A percentile compares a stretch with the other conserved stretches of the same genome.
These are phyloP conservation scores for Calidris pygmaea DNA, from an alignment of 2,113 vertebrate species.

Conservation along the genomic window DNA sequence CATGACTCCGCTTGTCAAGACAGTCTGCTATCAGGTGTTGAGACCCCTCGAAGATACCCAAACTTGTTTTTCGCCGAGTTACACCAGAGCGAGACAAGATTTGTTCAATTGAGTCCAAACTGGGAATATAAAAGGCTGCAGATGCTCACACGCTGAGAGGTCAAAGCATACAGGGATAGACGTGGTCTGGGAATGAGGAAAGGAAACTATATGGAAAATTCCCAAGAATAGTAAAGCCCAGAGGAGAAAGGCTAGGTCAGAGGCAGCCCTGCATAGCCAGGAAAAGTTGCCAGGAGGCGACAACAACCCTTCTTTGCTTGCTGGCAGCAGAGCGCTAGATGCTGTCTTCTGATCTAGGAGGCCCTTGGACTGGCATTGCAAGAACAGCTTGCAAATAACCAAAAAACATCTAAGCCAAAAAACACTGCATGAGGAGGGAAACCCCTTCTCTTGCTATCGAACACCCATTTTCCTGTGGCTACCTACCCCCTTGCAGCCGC, in stretches of 20 bases:
- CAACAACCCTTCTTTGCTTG: conserved; percentile 12
- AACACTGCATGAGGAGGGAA: neutral
- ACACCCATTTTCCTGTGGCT: neutral
- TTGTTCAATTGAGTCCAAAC: neutral
- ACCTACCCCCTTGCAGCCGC: neutral
- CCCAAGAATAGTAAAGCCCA: conserved; percentile 45
- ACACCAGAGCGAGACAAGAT: neutral
- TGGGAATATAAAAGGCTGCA: neutral
- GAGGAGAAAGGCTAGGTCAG: conserved; percentile 18
- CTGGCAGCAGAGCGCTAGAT: neutral
- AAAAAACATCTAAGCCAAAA: neutral
- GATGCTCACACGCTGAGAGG: neutral
- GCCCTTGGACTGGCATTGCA: neutral
- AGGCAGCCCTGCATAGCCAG: neutral
- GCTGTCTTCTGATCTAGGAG: neutral
- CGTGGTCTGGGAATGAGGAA: conserved; percentile 50
- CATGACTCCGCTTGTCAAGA: neutral
- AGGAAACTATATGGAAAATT: conserved; percentile 44
- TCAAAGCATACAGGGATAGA: neutral
- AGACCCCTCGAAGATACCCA: neutral
- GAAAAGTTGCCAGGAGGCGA: conserved; percentile 35
- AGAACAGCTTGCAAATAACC: neutral
- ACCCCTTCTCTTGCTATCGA: neutral
- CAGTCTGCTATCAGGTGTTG: neutral
- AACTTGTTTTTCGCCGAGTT: neutral